A percentile compares a stretch with the other conserved stretches of the same genome.
phyloP scores from a whole-genome alignment of 2,888 invertebrate species.

The Bruchidius siliquastri region DNA sequence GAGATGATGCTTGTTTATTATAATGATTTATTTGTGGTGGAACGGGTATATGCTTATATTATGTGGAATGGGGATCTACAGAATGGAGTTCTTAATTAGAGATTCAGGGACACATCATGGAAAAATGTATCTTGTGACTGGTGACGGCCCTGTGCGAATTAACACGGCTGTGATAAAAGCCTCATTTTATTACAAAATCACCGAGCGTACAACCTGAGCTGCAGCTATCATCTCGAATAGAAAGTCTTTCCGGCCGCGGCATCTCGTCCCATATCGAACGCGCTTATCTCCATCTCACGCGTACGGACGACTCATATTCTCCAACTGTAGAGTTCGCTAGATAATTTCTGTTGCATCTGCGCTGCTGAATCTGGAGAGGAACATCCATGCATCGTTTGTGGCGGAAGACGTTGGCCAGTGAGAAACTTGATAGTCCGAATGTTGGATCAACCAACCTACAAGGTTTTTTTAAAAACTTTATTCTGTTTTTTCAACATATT shows the following conservation, averaged over 20 bases:
- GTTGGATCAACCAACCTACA: too few relatives aligned
- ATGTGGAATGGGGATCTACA: too few relatives aligned
- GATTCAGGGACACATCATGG: too few relatives aligned
- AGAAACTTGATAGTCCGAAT: too few relatives aligned
- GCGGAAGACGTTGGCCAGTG: too few relatives aligned
- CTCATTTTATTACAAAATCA: conserved; percentile 14
- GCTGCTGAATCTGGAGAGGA: neutral
- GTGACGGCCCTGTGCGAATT: neutral
- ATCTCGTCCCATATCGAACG: neutral
- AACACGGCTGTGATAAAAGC: conserved; percentile 9
- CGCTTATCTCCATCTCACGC: conserved; percentile 6
- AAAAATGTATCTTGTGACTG: too few relatives aligned
- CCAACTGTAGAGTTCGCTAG: neutral
- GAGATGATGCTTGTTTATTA: neutral
- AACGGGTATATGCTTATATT: neutral
- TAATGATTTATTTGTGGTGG: neutral
- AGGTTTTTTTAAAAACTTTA: too few relatives aligned
- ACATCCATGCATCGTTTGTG: too few relatives aligned
- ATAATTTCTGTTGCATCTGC: neutral
- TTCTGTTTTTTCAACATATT: too few relatives aligned
- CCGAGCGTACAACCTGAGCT: conserved; percentile 5
- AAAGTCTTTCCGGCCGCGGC: conserved; percentile 24
- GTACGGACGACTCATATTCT: neutral
- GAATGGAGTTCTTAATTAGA: too few relatives aligned
- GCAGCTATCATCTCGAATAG: conserved; percentile 13